These are phyloP conservation scores for Lissonota sp. DNA, from an alignment of 2,888 invertebrate genomes.

Conservation along the genomic window DNA sequence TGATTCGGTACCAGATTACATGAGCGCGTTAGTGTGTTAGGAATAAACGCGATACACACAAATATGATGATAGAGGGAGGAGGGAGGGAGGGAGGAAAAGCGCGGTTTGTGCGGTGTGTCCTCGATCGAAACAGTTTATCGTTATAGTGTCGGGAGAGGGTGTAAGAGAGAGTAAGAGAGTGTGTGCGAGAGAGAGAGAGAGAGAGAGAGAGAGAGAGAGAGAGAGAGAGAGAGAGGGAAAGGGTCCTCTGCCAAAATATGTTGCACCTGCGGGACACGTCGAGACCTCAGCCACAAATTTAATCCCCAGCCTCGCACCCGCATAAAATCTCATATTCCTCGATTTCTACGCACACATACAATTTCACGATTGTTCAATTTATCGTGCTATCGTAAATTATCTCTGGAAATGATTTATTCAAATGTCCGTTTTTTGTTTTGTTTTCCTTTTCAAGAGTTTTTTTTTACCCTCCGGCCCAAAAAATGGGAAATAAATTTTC, in stretches of 20 bases:
- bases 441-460: conserved; percentile 7
- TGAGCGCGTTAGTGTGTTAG: not conserved
- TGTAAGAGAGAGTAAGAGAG: not conserved
- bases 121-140: conserved; percentile 61
- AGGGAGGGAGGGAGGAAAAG: conserved; percentile 12
- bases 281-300: conserved; percentile 74
- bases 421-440: conserved; percentile 2
- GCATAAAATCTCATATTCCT: conserved; percentile 30
- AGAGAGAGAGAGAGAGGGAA: too few relatives aligned
- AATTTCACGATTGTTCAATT: conserved; percentile 48
- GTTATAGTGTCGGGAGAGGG: conserved; percentile 54
- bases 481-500: too few relatives aligned
- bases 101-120: conserved; percentile 46
- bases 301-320: conserved; percentile 64
- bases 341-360: conserved; percentile 3
- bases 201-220: too few relatives aligned
- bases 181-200: too few relatives aligned
- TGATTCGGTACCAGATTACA: conserved; percentile 56
- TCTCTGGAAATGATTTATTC: conserved; percentile 30
- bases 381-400: conserved; percentile 56
- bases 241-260: conserved; percentile 67
- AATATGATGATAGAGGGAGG: conserved; percentile 2
- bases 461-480: not conserved
- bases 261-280: conserved; percentile 75
- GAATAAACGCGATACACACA: not conserved